Evolutionary conservation across 2,888 invertebrate genomes (phyloP).

Genomic region (Chesias legatella): DNA sequence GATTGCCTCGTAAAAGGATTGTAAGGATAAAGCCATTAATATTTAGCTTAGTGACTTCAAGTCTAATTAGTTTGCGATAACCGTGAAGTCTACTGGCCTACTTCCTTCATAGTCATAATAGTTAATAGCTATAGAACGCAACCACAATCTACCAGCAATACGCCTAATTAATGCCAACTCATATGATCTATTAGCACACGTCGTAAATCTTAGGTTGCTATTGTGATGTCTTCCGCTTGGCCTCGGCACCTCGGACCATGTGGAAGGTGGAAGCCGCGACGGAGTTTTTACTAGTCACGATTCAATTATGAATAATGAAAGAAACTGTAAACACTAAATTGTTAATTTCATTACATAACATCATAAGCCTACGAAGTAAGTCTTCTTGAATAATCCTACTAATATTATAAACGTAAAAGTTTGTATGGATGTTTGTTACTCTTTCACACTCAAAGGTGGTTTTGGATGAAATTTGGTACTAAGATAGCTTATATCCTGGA

Average conservation of each 20-base stretch:
- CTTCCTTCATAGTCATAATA: constrained; percentile 6
- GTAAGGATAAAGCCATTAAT: background rate
- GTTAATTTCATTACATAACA: too few relatives aligned
- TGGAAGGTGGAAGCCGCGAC: background rate
- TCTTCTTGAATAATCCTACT: too few relatives aligned
- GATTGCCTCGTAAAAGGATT: too few relatives aligned
- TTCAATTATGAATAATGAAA: constrained; percentile 5
- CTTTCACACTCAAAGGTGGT: too few relatives aligned
- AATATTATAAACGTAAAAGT: too few relatives aligned
- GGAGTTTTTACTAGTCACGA: background rate
- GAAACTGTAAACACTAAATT: background rate
- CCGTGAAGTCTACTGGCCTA: constrained; percentile 9
- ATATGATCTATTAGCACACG: constrained; percentile 6
- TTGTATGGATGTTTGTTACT: too few relatives aligned
- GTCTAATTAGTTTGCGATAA: constrained; percentile 4
- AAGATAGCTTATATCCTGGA: too few relatives aligned
- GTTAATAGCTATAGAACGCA: too few relatives aligned
- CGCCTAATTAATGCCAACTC: constrained; percentile 12
- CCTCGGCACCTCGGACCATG: constrained; percentile 6
- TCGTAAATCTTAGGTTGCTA: constrained; percentile 8
- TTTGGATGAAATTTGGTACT: too few relatives aligned
- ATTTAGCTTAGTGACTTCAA: background rate
- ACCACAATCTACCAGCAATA: background rate
- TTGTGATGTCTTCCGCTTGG: constrained; percentile 17
- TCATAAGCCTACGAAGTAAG: too few relatives aligned